phyloP scores from a whole-genome alignment of 2,113 vertebrate genomes.

The Brachypteracias leptosomus region DNA sequence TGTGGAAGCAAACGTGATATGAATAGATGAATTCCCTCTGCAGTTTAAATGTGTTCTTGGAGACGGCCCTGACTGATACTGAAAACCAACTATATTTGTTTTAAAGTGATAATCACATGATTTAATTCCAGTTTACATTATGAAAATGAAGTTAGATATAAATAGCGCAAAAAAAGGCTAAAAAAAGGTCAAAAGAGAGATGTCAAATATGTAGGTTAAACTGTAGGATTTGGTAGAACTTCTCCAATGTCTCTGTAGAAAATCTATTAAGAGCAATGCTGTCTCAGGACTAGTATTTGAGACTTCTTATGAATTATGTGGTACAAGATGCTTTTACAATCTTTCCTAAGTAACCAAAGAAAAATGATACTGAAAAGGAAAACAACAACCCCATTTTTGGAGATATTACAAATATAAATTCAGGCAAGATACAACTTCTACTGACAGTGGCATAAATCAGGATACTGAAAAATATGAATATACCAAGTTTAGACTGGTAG shows the following conservation, averaged over 20 bases:
- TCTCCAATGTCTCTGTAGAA: background rate
- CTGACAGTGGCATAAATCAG: background rate
- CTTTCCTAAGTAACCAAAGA: background rate
- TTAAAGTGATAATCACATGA: background rate
- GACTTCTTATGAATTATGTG: background rate
- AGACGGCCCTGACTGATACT: background rate
- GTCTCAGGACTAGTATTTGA: background rate
- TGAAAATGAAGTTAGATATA: background rate
- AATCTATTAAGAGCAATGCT: background rate
- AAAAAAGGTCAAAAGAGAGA: background rate
- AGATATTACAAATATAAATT: background rate
- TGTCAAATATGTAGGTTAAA: background rate
- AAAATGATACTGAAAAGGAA: background rate
- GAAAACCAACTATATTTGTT: background rate
- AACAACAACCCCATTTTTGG: background rate
- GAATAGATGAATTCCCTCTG: slow-evolving; percentile 39
- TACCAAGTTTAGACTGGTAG: background rate
- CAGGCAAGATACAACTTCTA: background rate
- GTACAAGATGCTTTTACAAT: background rate
- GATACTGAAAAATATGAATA: background rate
- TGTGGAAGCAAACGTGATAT: slow-evolving; percentile 6
- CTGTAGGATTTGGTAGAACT: background rate
- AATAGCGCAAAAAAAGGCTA: background rate
- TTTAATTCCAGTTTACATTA: background rate
- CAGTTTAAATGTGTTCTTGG: background rate